Base-by-base conservation (phyloP, 2,888 invertebrate genomes). In the Campoletis raptor region DNA sequence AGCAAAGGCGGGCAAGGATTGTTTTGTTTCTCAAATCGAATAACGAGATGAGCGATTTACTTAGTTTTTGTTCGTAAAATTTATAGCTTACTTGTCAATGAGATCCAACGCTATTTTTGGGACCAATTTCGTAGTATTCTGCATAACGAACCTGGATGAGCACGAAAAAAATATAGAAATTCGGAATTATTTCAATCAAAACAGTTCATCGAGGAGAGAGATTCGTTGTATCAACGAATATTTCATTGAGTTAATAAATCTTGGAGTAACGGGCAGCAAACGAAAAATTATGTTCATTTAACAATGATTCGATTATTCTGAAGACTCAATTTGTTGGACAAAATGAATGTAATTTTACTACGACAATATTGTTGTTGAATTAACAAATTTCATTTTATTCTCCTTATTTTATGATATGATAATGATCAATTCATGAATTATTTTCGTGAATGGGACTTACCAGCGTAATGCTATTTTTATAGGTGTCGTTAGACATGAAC, bases 401-500 rank as follows among this genome's bases (percentile, higher is more conserved):
- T 30, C 30, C 30, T 1, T 30, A 30, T 30, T 30, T 30, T 30
- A 30, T 30, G n/a, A n/a, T n/a, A n/a, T 30, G 30, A 30, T 3
- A 30, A 30, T 30, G 3, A 30, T 30, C 2, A 30, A 30, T 30
- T 30, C 2, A 40, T 66, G 52, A 5, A 1, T 18, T 36, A 18
- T 64, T 45, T 24, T 79, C 54, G n/a, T n/a, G 36, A 18, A 37
- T 15, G 2, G 15, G 18, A 57, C 92, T 91, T 93, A 96, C 99
- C 99, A 99, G 94, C 97, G 96, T 88, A 99, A 96, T 86, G 99
- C 99, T 93, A 98, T 98, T 95, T 98, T 98, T 91, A 99, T 99
- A 66, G 99, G 99, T 81, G 99, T 99, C 80, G 99, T 99, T 91
- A 99, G 96, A 95, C 99, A 99, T 18, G 99, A 97, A 42, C 99